phyloP scores from a whole-genome alignment of 2,113 vertebrate species.

The Xiphophorus hellerii region DNA sequence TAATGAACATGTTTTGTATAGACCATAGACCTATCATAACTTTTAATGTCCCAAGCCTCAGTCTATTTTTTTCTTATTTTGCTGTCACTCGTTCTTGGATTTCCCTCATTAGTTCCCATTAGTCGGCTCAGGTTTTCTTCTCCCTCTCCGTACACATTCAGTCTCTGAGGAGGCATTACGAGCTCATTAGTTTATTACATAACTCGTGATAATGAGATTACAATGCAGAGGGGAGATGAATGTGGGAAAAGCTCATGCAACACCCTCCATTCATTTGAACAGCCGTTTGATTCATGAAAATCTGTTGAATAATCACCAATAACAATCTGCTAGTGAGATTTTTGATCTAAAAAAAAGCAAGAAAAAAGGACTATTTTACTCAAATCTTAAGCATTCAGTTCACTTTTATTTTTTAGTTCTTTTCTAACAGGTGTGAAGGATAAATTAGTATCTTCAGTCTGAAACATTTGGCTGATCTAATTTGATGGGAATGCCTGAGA shows the following conservation, averaged over 20 bases:
- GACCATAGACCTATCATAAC: too few relatives aligned
- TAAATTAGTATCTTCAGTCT: background rate
- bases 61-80: background rate
- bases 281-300: slow-evolving; percentile 19
- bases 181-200: slow-evolving; percentile 59
- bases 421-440: background rate
- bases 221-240: slow-evolving; percentile 41
- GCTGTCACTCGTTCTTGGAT: background rate
- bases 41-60: background rate
- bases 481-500: background rate
- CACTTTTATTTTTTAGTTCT: background rate
- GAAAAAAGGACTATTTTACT: too few relatives aligned
- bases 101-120: background rate
- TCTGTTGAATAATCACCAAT: background rate
- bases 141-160: background rate
- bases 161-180: slow-evolving; percentile 29
- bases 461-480: background rate
- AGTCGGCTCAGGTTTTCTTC: background rate
- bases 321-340: background rate
- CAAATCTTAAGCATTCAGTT: too few relatives aligned
- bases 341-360: background rate
- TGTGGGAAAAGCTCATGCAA: slow-evolving; percentile 1
- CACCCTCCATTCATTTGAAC: slow-evolving; percentile 10
- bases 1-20: too few relatives aligned
- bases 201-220: slow-evolving; percentile 58